A percentile compares a stretch with the other conserved stretches of the same genome.
Evolutionary conservation across 2,113 vertebrate species (phyloP).

Genomic region (Apaloderma vittatum): DNA sequence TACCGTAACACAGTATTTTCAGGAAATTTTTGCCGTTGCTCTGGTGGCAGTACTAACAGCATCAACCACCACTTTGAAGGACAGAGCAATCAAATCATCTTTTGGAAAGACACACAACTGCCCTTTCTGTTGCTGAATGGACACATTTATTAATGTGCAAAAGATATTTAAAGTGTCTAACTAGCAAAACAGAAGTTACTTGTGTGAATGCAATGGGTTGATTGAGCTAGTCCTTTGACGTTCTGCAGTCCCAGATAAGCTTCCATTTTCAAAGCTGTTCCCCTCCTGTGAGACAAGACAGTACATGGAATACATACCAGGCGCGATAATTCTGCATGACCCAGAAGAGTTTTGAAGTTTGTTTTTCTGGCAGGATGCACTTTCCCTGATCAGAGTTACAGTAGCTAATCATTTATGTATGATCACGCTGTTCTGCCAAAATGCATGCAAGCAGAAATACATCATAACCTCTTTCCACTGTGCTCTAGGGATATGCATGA

Average conservation of each 20-base stretch:
- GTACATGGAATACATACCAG: not conserved
- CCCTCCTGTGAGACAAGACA: not conserved
- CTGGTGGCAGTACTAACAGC: not conserved
- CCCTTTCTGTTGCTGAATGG: not conserved
- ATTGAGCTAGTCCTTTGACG: not conserved
- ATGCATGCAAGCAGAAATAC: slow-evolving; percentile 54
- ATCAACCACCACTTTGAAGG: not conserved
- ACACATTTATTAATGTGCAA: not conserved
- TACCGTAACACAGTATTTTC: not conserved
- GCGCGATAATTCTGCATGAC: not conserved
- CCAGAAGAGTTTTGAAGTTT: slow-evolving; percentile 41
- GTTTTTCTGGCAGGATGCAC: slow-evolving; percentile 39
- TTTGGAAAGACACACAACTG: not conserved
- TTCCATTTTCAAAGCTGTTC: slow-evolving; percentile 7
- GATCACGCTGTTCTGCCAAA: slow-evolving; percentile 29
- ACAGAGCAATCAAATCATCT: not conserved
- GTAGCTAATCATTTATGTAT: slow-evolving; percentile 69
- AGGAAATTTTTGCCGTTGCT: not conserved
- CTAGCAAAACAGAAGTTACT: not conserved
- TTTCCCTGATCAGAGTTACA: slow-evolving; percentile 40
- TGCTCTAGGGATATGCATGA: not conserved
- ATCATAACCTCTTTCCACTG: slow-evolving; percentile 41
- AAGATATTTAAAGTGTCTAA: not conserved
- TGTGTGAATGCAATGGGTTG: not conserved
- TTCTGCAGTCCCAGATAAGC: not conserved